Evolutionary conservation across 2,113 vertebrate species (phyloP).

Genomic region (Castor canadensis): DNA sequence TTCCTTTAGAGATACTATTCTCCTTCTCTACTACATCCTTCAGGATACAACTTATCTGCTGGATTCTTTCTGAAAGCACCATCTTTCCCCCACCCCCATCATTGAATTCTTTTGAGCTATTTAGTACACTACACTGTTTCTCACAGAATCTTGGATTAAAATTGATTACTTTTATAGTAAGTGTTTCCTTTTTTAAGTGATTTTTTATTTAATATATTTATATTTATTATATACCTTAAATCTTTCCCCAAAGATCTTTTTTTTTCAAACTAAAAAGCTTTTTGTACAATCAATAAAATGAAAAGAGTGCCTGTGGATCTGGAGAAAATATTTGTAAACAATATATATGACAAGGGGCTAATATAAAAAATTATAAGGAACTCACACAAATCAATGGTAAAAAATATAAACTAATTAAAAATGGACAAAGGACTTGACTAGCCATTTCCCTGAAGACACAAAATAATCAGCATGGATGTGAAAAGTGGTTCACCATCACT

Average conservation of each 20-base stretch:
- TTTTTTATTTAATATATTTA: not conserved
- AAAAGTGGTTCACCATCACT: not conserved
- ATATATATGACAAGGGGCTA: not conserved
- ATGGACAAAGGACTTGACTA: not conserved
- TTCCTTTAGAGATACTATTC: not conserved
- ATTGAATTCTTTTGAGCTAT: not conserved
- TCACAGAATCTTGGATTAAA: not conserved
- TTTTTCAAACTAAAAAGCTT: not conserved
- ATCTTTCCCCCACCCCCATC: not conserved
- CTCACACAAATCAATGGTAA: not conserved
- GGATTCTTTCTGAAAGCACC: not conserved
- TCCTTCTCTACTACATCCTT: not conserved
- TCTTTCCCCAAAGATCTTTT: slow-evolving; percentile 29
- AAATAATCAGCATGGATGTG: not conserved
- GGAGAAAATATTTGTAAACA: not conserved
- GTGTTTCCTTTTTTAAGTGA: not conserved
- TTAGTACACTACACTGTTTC: not conserved
- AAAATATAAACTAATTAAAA: not conserved
- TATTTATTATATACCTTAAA: not conserved
- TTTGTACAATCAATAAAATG: not conserved
- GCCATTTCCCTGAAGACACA: not conserved
- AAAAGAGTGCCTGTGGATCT: not conserved
- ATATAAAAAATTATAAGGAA: not conserved
- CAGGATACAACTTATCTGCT: not conserved
- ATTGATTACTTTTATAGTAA: not conserved